phyloP scores from a whole-genome alignment of 1,140 invertebrate genomes.

The Nilaparvata lugens region DNA sequence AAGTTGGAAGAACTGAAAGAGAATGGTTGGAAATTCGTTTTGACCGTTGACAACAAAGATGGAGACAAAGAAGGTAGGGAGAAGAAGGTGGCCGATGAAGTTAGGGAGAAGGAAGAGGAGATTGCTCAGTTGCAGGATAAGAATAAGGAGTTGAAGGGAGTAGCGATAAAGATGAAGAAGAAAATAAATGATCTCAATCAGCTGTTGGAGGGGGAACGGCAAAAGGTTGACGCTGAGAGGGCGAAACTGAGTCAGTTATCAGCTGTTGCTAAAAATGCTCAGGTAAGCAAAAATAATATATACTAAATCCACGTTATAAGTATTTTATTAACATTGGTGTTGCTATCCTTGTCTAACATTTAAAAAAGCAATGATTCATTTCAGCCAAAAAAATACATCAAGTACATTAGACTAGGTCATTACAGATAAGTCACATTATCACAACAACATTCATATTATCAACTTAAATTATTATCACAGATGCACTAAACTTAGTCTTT shows the following conservation, averaged over 20 bases:
- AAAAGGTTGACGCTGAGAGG: background rate
- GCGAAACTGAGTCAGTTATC: background rate
- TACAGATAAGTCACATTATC: no score
- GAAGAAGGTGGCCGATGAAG: background rate
- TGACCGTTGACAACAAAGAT: background rate
- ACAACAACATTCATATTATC: no score
- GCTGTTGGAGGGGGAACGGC: background rate
- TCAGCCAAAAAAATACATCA: no score
- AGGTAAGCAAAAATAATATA: no score
- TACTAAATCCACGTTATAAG: no score
- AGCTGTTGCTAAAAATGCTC: constrained; percentile 1
- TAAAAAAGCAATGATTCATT: no score
- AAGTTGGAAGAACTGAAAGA: background rate
- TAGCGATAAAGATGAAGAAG: background rate
- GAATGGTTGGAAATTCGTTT: background rate
- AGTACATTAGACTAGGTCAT: no score
- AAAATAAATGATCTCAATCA: background rate
- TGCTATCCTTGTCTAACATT: no score
- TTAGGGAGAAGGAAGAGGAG: background rate
- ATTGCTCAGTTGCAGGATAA: background rate
- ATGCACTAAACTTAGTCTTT: no score
- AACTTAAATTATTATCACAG: no score
- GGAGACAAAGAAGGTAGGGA: background rate
- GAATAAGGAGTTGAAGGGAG: background rate
- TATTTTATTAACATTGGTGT: no score